phyloP scores from a whole-genome alignment of 2,888 invertebrate genomes.

The Polylopha cassiicola region DNA sequence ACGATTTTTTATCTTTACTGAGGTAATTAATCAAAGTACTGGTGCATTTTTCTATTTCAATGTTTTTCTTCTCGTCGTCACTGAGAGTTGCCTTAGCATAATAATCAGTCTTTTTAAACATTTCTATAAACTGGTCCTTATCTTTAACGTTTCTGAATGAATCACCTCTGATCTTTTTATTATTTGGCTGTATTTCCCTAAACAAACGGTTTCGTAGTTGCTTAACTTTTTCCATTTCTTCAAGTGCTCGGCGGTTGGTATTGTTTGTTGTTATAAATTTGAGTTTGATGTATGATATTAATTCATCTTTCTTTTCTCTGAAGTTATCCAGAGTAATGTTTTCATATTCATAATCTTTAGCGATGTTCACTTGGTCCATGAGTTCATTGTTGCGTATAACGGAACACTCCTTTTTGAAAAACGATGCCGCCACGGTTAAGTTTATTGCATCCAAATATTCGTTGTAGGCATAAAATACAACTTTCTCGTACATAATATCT shows the following conservation, averaged over 20 bases:
- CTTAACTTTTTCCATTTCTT: conserved; percentile 37
- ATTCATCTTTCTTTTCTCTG: conserved; percentile 29
- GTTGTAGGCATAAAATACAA: conserved; percentile 35
- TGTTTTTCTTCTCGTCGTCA: conserved; percentile 27
- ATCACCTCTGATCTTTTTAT: not conserved
- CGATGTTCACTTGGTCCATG: conserved; percentile 32
- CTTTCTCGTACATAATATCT: conserved; percentile 33
- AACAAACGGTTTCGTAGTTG: conserved; percentile 32
- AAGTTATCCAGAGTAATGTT: conserved; percentile 35
- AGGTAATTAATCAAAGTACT: conserved; percentile 45
- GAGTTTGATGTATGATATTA: conserved; percentile 40
- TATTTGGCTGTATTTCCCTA: conserved; percentile 23
- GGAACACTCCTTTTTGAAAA: conserved; percentile 32
- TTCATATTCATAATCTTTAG: conserved; percentile 36
- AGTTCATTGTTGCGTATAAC: conserved; percentile 34
- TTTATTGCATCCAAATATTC: conserved; percentile 19
- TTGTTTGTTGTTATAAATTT: conserved; percentile 33
- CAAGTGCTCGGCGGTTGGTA: conserved; percentile 26
- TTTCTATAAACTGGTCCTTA: conserved; percentile 27
- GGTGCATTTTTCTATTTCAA: conserved; percentile 41
- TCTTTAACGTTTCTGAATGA: conserved; percentile 30
- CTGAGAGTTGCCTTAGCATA: conserved; percentile 32
- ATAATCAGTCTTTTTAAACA: conserved; percentile 32
- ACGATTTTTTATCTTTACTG: conserved; percentile 38
- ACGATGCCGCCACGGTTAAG: conserved; percentile 32